Conservation (phyloP, 2,113 vertebrate genomes). For the Pollimyrus isidori region DNA sequence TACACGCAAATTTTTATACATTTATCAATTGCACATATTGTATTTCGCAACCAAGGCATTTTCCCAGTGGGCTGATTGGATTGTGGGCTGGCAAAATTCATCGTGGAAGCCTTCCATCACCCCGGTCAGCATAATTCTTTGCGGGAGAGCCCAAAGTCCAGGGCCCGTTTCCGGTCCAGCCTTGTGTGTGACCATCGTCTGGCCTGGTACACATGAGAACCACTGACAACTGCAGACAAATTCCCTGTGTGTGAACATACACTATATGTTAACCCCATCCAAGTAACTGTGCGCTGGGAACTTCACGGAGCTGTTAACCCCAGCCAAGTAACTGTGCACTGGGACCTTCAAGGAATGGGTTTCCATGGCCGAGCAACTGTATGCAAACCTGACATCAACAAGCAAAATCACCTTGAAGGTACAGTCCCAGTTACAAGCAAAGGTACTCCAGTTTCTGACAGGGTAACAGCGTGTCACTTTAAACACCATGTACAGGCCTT, state of each 20-base stretch:
- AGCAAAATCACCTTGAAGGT: not conserved
- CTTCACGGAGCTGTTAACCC: not conserved
- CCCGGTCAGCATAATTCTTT: no score
- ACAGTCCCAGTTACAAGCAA: not conserved
- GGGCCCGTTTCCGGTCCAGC: not conserved
- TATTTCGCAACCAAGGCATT: not conserved
- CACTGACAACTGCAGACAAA: no score
- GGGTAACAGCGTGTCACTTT: not conserved
- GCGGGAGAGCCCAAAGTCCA: no score
- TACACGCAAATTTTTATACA: not conserved
- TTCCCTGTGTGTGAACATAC: no score
- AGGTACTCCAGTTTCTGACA: not conserved
- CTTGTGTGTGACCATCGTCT: not conserved
- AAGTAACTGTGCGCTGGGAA: not conserved
- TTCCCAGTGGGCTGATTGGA: no score
- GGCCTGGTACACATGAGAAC: no score
- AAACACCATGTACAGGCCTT: not conserved
- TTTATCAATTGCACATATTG: not conserved
- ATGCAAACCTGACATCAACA: no score
- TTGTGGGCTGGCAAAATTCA: no score
- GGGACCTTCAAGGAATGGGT: not conserved
- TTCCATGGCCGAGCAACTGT: not conserved
- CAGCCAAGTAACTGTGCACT: not conserved
- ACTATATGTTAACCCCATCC: not conserved
- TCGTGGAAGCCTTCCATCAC: no score